Evolutionary conservation across 2,797 vertebrate genomes (phyloP).

Genomic region (Anguilla anguilla): DNA sequence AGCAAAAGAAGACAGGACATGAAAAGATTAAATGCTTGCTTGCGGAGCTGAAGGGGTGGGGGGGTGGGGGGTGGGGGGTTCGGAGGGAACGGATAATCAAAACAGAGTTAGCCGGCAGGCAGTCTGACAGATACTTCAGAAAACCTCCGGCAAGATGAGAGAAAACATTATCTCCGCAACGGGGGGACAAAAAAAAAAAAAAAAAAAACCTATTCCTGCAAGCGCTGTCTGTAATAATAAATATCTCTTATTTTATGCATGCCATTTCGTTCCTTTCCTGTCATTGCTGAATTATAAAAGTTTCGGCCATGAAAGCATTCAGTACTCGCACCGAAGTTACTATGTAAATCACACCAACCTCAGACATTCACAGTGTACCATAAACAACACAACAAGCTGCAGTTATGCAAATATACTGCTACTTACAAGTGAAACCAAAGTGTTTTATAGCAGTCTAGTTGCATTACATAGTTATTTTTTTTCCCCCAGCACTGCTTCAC

Average conservation of each 20-base stretch:
- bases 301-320: background rate
- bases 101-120: slow-evolving; percentile 11
- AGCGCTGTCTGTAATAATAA: background rate
- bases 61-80: background rate
- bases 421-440: background rate
- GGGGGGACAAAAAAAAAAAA: background rate
- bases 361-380: background rate
- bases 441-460: background rate
- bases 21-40: slow-evolving; percentile 36
- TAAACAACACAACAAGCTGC: background rate
- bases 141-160: background rate
- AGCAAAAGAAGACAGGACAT: slow-evolving; percentile 32
- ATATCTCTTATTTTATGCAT: background rate
- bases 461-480: background rate
- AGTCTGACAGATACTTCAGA: slow-evolving; percentile 1
- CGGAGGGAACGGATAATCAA: background rate
- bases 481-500: no score
- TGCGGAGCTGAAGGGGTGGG: background rate
- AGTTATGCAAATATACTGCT: background rate
- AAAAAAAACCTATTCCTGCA: background rate
- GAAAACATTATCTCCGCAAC: background rate
- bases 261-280: background rate
- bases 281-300: background rate
- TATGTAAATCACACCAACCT: background rate
- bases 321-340: background rate